Percentiles rank a stretch among this genome's conserved stretches.
Evolutionary conservation across 1,140 invertebrate genomes (phyloP).

Genomic region (Bombus sylvicola): DNA sequence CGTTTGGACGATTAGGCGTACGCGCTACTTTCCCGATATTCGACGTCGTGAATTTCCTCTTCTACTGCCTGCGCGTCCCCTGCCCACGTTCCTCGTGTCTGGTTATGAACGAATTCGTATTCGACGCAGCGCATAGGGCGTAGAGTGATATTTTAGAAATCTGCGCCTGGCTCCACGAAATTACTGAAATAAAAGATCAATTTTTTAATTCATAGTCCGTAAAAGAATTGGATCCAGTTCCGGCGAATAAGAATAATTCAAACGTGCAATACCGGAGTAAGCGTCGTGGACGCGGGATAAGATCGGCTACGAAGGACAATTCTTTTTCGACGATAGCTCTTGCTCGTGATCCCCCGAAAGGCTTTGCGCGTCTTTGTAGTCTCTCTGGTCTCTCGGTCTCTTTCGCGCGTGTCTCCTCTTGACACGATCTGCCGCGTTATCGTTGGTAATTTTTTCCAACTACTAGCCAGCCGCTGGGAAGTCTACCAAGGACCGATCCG

Average conservation of each 20-base stretch:
- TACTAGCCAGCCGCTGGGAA: neutral
- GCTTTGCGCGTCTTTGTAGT: conserved; percentile 46
- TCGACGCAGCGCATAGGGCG: too few species aligned
- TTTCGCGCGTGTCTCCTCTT: conserved; percentile 21
- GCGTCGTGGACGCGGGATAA: neutral
- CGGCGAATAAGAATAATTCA: too few species aligned
- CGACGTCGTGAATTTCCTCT: conserved; percentile 12
- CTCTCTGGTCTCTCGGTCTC: neutral
- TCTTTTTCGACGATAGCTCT: conserved; percentile 61
- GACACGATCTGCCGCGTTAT: neutral
- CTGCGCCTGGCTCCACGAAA: too few species aligned
- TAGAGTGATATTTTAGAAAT: too few species aligned
- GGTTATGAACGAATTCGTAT: too few species aligned
- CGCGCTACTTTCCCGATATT: conserved; percentile 45
- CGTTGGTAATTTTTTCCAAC: neutral
- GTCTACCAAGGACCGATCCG: conserved; percentile 48
- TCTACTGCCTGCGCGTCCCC: neutral
- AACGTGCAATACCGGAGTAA: neutral
- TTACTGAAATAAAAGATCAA: too few species aligned
- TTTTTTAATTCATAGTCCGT: too few species aligned
- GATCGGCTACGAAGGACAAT: conserved; percentile 46
- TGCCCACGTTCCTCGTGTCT: too few species aligned
- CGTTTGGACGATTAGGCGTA: conserved; percentile 63
- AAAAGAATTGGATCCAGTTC: too few species aligned
- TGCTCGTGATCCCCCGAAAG: conserved; percentile 55